Conservation (phyloP, 1,140 invertebrate genomes). For the Hyles euphorbiae region DNA sequence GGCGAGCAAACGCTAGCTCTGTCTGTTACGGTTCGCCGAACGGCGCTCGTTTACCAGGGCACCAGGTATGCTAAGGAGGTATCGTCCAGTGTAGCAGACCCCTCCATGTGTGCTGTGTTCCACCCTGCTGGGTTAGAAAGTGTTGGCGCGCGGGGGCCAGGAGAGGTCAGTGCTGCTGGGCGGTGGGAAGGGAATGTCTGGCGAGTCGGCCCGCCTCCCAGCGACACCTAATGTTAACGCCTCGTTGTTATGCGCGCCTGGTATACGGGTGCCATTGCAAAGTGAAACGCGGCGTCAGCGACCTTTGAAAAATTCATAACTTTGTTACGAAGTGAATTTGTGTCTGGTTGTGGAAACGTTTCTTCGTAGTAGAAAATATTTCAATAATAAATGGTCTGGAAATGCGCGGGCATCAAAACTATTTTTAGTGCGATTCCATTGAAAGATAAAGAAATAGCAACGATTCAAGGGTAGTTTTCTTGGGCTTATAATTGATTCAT, state of each 20-base stretch:
- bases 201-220: slow-evolving; percentile 60
- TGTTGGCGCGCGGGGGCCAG: slow-evolving; percentile 34
- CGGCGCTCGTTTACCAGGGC: slow-evolving; percentile 52
- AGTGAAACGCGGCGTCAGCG: slow-evolving; percentile 10
- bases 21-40: slow-evolving; percentile 27
- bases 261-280: slow-evolving; percentile 48
- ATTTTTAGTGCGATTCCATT: too few species aligned
- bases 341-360: too few species aligned
- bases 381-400: too few species aligned
- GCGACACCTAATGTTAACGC: slow-evolving; percentile 57
- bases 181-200: slow-evolving; percentile 60
- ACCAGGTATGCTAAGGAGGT: slow-evolving; percentile 39
- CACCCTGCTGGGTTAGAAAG: slow-evolving; percentile 26
- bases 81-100: slow-evolving; percentile 24
- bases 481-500: too few species aligned
- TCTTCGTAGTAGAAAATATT: too few species aligned
- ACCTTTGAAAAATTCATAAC: too few species aligned
- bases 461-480: too few species aligned
- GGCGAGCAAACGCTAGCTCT: neutral
- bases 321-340: too few species aligned
- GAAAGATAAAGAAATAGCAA: too few species aligned
- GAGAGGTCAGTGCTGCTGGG: slow-evolving; percentile 56
- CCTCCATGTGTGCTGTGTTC: slow-evolving; percentile 9
- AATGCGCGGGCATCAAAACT: too few species aligned
- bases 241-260: slow-evolving; percentile 61